A percentile compares a stretch with the other conserved stretches of the same genome.
Evolutionary conservation across 2,113 vertebrate genomes (phyloP).

Genomic region (Notiomystis cincta): DNA sequence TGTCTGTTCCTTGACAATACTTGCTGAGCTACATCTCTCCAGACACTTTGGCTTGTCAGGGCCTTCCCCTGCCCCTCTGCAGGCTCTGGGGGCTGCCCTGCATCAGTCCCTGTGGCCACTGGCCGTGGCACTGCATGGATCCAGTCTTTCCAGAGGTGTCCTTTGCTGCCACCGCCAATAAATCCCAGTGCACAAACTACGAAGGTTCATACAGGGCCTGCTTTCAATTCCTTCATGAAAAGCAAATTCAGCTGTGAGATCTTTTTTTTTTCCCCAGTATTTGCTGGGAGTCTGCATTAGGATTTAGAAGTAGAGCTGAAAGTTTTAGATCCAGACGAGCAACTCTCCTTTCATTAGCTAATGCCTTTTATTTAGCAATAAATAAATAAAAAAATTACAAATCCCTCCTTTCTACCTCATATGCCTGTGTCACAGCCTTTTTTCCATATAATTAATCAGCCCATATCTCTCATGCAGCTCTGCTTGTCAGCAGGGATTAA

Average conservation of each 20-base stretch:
- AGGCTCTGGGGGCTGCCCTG: background rate
- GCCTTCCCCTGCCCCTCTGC: background rate
- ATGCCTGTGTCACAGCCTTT: slow-evolving; percentile 34
- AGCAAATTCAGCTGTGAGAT: background rate
- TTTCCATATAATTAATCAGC: slow-evolving; percentile 51
- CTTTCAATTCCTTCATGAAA: background rate
- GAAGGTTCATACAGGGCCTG: background rate
- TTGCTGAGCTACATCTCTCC: background rate
- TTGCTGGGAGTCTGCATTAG: background rate
- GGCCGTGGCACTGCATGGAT: rapidly evolving
- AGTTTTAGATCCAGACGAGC: background rate
- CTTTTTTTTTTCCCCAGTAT: background rate
- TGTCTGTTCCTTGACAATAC: background rate
- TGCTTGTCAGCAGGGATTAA: slow-evolving; percentile 50
- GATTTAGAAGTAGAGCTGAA: background rate
- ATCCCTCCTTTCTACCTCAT: background rate
- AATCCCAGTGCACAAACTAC: background rate
- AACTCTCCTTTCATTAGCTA: background rate
- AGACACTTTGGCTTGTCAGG: background rate
- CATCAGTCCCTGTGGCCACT: rapidly evolving
- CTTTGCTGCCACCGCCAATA: background rate
- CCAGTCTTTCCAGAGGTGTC: background rate
- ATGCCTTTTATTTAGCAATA: background rate
- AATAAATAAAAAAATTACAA: background rate
- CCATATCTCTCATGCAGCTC: slow-evolving; percentile 28